Evolutionary conservation across 1,140 invertebrate genomes (phyloP).

Genomic region (Nebria ingens): DNA sequence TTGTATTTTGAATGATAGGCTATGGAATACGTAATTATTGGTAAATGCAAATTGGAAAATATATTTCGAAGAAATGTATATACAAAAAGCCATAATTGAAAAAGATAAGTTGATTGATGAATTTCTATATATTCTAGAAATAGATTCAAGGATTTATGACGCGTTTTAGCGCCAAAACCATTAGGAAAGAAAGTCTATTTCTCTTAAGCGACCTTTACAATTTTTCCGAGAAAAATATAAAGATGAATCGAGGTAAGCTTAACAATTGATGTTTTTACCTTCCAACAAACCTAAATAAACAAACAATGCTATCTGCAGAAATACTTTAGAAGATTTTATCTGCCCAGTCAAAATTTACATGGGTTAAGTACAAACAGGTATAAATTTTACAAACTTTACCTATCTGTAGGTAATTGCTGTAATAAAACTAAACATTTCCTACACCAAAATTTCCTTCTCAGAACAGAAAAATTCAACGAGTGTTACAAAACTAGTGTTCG

Average conservation of each 20-base stretch:
- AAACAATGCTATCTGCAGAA: slow-evolving; percentile 2
- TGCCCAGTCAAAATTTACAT: neutral
- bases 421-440: neutral
- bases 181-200: neutral
- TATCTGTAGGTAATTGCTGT: neutral
- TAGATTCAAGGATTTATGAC: neutral
- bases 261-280: neutral
- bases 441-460: neutral
- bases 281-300: slow-evolving; percentile 1
- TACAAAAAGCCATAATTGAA: no score
- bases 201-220: neutral
- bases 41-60: no score
- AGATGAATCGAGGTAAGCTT: neutral
- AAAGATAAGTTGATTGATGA: no score
- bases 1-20: no score
- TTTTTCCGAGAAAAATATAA: neutral
- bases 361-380: neutral
- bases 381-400: no score
- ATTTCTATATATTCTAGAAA: neutral
- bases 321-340: neutral
- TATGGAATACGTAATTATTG: no score
- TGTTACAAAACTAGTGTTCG: neutral
- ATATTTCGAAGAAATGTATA: no score
- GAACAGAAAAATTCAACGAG: neutral
- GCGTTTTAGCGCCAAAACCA: neutral